A percentile compares a stretch with the other conserved stretches of the same genome.
Evolutionary conservation across 2,113 vertebrate genomes (phyloP).

Genomic region (Prietella phreatophila): DNA sequence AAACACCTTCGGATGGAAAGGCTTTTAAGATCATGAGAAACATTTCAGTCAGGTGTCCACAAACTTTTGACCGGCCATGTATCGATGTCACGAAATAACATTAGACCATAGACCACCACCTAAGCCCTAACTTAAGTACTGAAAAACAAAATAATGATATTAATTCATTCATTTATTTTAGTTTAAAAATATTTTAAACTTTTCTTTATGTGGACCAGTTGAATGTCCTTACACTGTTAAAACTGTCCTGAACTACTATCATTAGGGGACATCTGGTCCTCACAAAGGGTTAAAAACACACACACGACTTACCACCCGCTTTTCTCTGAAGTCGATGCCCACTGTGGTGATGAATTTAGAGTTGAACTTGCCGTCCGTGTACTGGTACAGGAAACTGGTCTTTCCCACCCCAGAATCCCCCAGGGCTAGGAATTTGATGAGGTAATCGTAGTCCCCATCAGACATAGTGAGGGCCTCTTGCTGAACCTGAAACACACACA

Average conservation of each 20-base stretch:
- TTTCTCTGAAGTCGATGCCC: conserved; percentile 98
- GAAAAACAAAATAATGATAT: background rate
- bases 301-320: conserved; percentile 86
- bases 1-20: no score
- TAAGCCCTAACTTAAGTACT: background rate
- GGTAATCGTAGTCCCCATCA: conserved; percentile 99
- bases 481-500: conserved; percentile 61
- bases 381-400: conserved; percentile 95
- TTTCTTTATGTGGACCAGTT: background rate
- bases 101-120: background rate
- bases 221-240: background rate
- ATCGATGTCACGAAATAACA: background rate
- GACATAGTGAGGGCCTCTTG: conserved; percentile 84
- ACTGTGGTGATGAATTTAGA: conserved; percentile 98
- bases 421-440: conserved; percentile 96
- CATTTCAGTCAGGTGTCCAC: no score
- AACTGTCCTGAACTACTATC: background rate
- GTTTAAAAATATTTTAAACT: background rate
- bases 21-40: no score
- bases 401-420: conserved; percentile 98
- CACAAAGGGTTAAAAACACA: background rate
- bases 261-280: background rate
- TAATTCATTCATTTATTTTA: background rate
- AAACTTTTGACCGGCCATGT: no score
- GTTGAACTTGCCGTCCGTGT: conserved; percentile 95